These are phyloP conservation scores for Sapajus apella DNA, from an alignment of 2,113 vertebrate species.

Conservation along the genomic window DNA sequence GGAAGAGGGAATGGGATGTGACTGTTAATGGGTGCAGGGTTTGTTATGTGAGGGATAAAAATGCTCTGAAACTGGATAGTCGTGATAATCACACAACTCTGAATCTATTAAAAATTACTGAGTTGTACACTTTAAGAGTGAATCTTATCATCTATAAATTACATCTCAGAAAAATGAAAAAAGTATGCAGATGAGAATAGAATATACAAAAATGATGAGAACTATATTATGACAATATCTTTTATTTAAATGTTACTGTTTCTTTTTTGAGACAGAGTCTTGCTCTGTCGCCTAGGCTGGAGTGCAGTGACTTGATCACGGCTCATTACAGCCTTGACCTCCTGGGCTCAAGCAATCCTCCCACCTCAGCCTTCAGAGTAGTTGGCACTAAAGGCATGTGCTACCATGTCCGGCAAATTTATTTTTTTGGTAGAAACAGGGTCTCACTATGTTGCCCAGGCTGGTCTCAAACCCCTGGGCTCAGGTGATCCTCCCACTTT, in stretches of 20 bases:
- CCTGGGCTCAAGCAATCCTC: too few species aligned
- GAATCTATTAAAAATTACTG: background rate
- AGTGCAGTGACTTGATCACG: too few species aligned
- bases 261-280: background rate
- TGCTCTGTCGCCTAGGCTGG: too few species aligned
- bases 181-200: background rate
- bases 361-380: too few species aligned
- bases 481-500: too few species aligned
- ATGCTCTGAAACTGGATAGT: background rate
- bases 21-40: background rate
- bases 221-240: background rate
- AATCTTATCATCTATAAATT: background rate
- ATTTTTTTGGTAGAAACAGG: too few species aligned
- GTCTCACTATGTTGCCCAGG: too few species aligned
- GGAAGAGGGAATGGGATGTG: background rate
- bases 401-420: too few species aligned
- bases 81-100: background rate
- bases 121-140: background rate
- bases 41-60: background rate
- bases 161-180: slow-evolving; percentile 4
- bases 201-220: background rate
- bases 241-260: background rate
- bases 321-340: too few species aligned
- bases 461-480: too few species aligned
- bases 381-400: too few species aligned